Evolutionary conservation across 2,888 invertebrate species (phyloP), one percentile per base, ranked within the genome.

Genomic region (Meliscaeva auricollis): DNA sequence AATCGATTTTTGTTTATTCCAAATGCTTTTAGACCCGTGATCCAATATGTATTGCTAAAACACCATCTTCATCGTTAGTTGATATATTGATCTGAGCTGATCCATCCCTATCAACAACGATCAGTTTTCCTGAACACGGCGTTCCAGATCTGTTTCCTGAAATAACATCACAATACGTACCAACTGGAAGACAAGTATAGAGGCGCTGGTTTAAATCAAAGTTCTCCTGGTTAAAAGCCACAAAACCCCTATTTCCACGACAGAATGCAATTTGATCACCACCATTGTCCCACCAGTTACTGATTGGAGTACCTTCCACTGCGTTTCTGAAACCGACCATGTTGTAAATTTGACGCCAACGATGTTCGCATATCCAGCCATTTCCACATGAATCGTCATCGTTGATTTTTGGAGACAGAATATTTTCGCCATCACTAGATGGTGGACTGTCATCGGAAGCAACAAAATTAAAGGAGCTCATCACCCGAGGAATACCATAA

Each of bases 191-290:
- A 75, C 95, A 95, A 0, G 95, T 96, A 92, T 95, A 91, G 0
- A 90, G 87, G 2, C 91, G 94, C 87, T 93, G 92, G 74, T 94
- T 94, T 41, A 97, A 89, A 88, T 94, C 94, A 41, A 87, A 89
- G 88, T 93, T 93, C 20, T 96, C 96, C 50, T 94, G 94, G 89
- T 97, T 97, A 89, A 97, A 94, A 8, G 96, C 97, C 11, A 97
- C 92, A 90, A 97, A 97, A 9, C 94, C 96, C 85, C 93, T 93
- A 70, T 94, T 93, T 0, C 97, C 97, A 13, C 97, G 94, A 88
- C 96, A 96, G 93, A 97, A 98, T 0, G 97, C 95, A 70, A 98
- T 97, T 92, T 97, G 97, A 90, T 97, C 95, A 90, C 94, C 94
- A 7, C 94, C 94, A 88, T 97, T 96, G 89, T 96, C 95, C 96